These are phyloP conservation scores for Caranx melampygus DNA, from an alignment of 2,113 vertebrate genomes.

Conservation along the genomic window DNA sequence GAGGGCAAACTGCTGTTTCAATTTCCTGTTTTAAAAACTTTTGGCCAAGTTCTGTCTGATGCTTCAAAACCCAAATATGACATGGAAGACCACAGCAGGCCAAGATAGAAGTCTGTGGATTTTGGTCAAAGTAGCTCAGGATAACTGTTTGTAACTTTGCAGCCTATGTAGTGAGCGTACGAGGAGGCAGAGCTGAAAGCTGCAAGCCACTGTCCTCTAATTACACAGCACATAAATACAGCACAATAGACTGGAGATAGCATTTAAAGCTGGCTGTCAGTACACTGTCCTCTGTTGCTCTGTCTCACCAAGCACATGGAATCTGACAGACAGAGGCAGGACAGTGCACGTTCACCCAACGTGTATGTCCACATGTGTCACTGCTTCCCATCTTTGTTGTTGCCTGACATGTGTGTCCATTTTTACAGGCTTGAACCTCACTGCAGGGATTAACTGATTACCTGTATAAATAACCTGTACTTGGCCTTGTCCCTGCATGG, in stretches of 20 bases:
- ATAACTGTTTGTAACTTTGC: too few species aligned
- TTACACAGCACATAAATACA: not conserved
- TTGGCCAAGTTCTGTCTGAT: not conserved
- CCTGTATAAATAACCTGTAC: slow-evolving; percentile 77
- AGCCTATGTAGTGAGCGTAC: not conserved
- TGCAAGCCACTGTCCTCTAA: not conserved
- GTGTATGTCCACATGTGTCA: slow-evolving; percentile 18
- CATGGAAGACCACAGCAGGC: too few species aligned
- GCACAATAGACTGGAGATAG: not conserved
- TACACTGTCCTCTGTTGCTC: not conserved
- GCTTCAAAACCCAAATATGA: not conserved
- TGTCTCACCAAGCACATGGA: slow-evolving; percentile 10
- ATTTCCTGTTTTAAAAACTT: slow-evolving; percentile 45
- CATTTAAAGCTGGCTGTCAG: not conserved
- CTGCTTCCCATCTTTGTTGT: slow-evolving; percentile 43
- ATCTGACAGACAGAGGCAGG: slow-evolving; percentile 1
- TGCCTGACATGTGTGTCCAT: slow-evolving; percentile 41
- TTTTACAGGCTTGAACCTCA: slow-evolving; percentile 49
- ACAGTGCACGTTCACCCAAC: not conserved
- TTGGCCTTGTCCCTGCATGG: slow-evolving; percentile 50
- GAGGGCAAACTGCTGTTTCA: slow-evolving; percentile 45
- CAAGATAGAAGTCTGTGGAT: too few species aligned
- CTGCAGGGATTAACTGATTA: slow-evolving; percentile 75
- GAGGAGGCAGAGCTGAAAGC: not conserved
- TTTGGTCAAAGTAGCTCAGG: too few species aligned